Conservation (phyloP, 2,113 vertebrate species). For the Manacus vitellinus region DNA sequence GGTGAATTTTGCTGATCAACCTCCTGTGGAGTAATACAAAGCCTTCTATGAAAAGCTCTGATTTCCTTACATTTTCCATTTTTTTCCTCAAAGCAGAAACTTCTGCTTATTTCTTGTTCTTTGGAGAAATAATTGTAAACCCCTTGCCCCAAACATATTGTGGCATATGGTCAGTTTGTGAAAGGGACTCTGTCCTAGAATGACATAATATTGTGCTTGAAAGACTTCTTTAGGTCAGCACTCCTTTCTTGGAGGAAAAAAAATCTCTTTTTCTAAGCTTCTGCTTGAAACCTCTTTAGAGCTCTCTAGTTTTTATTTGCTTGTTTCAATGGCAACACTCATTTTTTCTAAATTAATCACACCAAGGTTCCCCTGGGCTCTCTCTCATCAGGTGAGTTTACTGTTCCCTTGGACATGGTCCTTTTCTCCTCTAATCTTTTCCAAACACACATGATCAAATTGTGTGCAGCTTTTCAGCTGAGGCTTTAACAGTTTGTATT, state of each 20-base stretch:
- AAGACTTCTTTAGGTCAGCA: not conserved
- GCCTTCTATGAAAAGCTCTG: not conserved
- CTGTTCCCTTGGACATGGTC: not conserved
- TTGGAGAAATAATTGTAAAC: not conserved
- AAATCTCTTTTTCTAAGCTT: fast-evolving
- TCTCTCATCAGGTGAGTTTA: not conserved
- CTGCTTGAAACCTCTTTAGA: not conserved
- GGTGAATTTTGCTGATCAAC: not conserved
- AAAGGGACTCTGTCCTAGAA: not conserved
- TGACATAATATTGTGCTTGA: not conserved
- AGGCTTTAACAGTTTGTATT: not conserved
- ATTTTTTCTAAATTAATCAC: not conserved
- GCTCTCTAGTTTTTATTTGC: not conserved
- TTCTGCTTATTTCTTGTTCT: not conserved
- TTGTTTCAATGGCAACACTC: not conserved
- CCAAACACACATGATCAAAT: not conserved
- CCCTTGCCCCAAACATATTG: not conserved
- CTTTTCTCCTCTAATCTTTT: not conserved
- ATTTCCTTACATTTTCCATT: not conserved
- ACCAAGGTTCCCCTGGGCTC: not conserved
- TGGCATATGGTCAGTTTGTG: not conserved
- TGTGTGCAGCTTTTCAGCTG: not conserved
- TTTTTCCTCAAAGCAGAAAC: not conserved
- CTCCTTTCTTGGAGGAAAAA: not conserved
- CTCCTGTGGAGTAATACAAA: not conserved